Evolutionary conservation across 2,797 vertebrate species (phyloP).

Genomic region (Enteromius fasciolatus): DNA sequence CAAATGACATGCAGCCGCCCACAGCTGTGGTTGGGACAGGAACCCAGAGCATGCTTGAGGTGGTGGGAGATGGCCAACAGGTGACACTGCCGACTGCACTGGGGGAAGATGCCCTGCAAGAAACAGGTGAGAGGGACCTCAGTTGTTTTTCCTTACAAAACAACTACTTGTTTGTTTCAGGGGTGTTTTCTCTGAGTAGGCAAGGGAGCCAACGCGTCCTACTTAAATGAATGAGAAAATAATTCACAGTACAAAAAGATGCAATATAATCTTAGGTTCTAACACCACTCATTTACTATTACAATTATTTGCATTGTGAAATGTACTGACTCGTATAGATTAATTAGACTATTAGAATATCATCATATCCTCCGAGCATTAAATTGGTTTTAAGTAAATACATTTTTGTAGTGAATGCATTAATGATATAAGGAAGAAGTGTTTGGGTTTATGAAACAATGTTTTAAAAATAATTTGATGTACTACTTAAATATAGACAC

Average conservation of each 20-base stretch:
- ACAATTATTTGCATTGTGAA: neutral
- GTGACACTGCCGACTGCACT: conserved; percentile 81
- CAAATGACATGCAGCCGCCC: conserved; percentile 66
- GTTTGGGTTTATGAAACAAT: too few species aligned
- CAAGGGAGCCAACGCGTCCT: neutral
- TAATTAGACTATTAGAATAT: too few species aligned
- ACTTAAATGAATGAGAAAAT: neutral
- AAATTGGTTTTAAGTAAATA: too few species aligned
- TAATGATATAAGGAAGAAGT: too few species aligned
- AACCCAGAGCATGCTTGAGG: conserved; percentile 87
- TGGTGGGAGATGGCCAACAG: conserved; percentile 84
- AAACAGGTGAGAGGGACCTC: conserved; percentile 79
- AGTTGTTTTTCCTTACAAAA: neutral
- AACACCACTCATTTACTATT: neutral
- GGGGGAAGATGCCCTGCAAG: conserved; percentile 82
- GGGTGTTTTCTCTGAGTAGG: neutral
- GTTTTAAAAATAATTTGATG: too few species aligned
- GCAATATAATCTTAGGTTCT: neutral
- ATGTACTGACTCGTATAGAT: too few species aligned
- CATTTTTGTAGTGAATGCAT: too few species aligned
- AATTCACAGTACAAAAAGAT: neutral
- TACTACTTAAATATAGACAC: too few species aligned
- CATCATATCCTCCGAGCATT: too few species aligned
- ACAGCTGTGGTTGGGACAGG: conserved; percentile 69
- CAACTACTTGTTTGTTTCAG: neutral